Base-by-base conservation (phyloP, 2,113 vertebrate species). In the Corythornis vintsioides region DNA sequence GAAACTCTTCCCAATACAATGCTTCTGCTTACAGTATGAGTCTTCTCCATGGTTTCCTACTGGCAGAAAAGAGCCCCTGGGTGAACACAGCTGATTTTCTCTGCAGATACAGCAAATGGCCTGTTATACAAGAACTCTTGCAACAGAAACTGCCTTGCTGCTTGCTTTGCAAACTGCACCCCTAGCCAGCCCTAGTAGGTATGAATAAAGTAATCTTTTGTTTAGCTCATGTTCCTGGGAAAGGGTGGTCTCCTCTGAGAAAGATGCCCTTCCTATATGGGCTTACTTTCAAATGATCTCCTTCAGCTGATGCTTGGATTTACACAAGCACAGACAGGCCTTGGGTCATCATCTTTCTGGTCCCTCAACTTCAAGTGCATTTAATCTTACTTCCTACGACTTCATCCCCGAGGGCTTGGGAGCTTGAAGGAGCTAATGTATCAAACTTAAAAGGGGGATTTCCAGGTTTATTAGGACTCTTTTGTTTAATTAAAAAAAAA, bases 401-500 rank as follows among this genome's bases (percentile, higher is more conserved):
- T 74, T 67, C 81, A 26, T 60, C 47, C 65, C 40, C 0, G 19
- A 42, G 71, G 72, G 45, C 59, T 29, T 31, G 33, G 33, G 7
- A 42, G 31, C 55, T 33, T 65, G 55, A 70, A 82, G 47, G 74
- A 22, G 26, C n/a, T 40, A 47, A 7, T 7, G 6, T 59, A 64
- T 83, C 60, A 53, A 43, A 72, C 64, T 38, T 69, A 85, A 85
- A 87, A 73, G 43, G 48, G 60, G 70, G 25, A 86, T 90, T 94
- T 81, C 61, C 69, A 92, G 26, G 25, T 66, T 89, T 80, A 74
- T 75, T 72, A 45, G 81, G 26, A 74, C 16, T 72, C 29, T 85
- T 70, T 70, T 66, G 13, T 55, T 84, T 26, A 71, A 71, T 65
- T 50, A 55, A 57, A 70, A 40, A 42, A 1, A 20, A 67, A 16